Evolutionary conservation across 1,140 invertebrate genomes (phyloP).

Genomic region (Papilio helenus): DNA sequence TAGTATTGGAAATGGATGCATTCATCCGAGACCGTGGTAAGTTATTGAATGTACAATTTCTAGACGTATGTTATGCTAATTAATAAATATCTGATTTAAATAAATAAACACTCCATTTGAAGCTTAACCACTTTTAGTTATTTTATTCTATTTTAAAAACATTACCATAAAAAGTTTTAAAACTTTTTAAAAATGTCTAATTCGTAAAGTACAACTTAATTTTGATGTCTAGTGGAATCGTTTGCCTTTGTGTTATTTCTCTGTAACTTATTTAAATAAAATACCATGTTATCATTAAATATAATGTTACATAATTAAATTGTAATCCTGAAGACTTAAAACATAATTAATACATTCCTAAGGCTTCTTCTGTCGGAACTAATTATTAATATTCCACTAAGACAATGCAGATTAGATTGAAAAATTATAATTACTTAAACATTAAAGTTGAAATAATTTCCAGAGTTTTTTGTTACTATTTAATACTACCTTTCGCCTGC

Average conservation of each 20-base stretch:
- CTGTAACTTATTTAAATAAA: background rate
- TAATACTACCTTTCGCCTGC: no score
- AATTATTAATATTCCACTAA: slow-evolving; percentile 23
- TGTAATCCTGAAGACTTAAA: slow-evolving; percentile 25
- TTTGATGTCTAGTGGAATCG: background rate
- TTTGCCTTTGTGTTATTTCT: background rate
- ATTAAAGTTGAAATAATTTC: background rate
- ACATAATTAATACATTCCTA: slow-evolving; percentile 26
- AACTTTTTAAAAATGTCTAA: no score
- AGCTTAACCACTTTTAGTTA: no score
- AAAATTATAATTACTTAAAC: slow-evolving; percentile 23
- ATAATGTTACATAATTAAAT: slow-evolving; percentile 24
- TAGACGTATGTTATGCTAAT: no score
- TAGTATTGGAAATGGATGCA: background rate
- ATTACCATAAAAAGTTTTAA: no score
- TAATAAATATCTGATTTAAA: no score
- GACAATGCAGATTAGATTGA: slow-evolving; percentile 24
- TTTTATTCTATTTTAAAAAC: no score
- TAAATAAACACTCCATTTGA: no score
- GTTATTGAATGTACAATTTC: background rate
- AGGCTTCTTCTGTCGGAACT: slow-evolving; percentile 23
- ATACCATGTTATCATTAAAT: slow-evolving; percentile 2
- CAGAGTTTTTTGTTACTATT: background rate
- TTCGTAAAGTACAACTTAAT: no score
- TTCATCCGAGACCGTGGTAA: background rate